phyloP scores from a whole-genome alignment of 2,113 vertebrate genomes.

The Gila orcuttii region DNA sequence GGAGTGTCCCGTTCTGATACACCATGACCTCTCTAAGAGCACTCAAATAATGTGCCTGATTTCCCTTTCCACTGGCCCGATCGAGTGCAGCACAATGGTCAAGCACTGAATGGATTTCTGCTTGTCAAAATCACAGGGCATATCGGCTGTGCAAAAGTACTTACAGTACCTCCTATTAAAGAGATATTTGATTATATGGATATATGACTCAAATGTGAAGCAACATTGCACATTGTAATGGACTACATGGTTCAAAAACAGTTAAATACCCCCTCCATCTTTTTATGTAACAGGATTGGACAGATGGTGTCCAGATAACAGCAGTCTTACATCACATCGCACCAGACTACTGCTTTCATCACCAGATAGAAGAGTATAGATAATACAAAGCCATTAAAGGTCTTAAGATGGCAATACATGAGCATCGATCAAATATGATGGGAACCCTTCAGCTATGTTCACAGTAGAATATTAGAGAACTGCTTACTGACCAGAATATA shows the following conservation, averaged over 20 bases:
- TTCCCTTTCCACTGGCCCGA: conserved; percentile 54
- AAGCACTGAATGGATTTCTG: background rate
- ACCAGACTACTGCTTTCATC: conserved; percentile 41
- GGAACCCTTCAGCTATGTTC: background rate
- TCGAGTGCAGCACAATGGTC: conserved; percentile 1
- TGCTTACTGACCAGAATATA: background rate
- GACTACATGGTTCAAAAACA: conserved; percentile 30
- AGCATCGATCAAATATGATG: background rate
- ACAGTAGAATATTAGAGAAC: background rate
- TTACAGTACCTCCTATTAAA: conserved; percentile 3
- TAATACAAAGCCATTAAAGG: conserved; percentile 5
- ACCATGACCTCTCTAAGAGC: conserved; percentile 60
- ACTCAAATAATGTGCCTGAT: conserved; percentile 54
- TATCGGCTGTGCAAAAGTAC: background rate
- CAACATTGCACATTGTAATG: background rate
- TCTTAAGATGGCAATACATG: background rate
- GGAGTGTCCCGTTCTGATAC: conserved; percentile 65
- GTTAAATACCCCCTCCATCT: conserved; percentile 62
- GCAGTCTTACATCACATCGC: conserved; percentile 65
- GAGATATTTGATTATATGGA: conserved; percentile 7
- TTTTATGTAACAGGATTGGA: conserved; percentile 72
- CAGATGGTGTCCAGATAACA: conserved; percentile 72
- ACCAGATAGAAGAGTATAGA: conserved; percentile 3
- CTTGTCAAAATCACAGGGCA: background rate
- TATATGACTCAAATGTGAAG: background rate